A percentile compares a stretch with the other conserved stretches of the same genome.
phyloP scores from a whole-genome alignment of 2,797 vertebrate genomes.

The Labeo calbasu region DNA sequence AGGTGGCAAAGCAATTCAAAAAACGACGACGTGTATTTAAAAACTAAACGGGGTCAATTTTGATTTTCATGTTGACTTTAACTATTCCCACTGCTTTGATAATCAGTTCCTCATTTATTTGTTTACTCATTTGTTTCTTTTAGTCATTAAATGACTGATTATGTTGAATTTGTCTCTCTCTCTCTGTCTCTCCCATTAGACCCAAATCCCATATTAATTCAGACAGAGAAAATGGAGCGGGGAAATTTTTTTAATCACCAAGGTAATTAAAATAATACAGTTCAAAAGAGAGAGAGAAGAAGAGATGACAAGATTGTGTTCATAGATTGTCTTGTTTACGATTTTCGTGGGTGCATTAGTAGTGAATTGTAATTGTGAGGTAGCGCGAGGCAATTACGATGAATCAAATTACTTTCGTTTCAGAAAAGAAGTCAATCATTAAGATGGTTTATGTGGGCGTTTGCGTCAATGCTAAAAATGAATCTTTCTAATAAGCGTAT shows the following conservation, averaged over 20 bases:
- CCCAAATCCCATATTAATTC: constrained; percentile 1
- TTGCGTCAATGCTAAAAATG: not conserved
- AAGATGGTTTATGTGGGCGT: not conserved
- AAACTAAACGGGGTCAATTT: not conserved
- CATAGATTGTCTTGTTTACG: constrained; percentile 22
- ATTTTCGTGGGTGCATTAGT: constrained; percentile 23
- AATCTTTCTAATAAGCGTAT: not conserved
- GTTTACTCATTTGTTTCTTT: constrained; percentile 3
- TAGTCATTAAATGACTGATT: constrained; percentile 1
- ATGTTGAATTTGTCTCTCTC: constrained; percentile 31
- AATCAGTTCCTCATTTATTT: constrained; percentile 2
- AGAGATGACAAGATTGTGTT: constrained; percentile 10
- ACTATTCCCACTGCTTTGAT: not conserved
- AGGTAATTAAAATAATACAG: constrained; percentile 20
- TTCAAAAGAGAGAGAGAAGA: not conserved
- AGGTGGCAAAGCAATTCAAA: not conserved
- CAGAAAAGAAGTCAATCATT: not conserved
- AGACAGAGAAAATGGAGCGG: constrained; percentile 19
- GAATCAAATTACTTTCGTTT: not conserved
- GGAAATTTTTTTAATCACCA: constrained; percentile 1
- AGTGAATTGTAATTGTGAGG: not conserved
- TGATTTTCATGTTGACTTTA: not conserved
- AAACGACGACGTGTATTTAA: not conserved
- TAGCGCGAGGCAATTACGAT: not conserved
- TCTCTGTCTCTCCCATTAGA: constrained; percentile 6